Base-by-base conservation (phyloP, 2,888 invertebrate species). In the Pachliopta kotzebuea region DNA sequence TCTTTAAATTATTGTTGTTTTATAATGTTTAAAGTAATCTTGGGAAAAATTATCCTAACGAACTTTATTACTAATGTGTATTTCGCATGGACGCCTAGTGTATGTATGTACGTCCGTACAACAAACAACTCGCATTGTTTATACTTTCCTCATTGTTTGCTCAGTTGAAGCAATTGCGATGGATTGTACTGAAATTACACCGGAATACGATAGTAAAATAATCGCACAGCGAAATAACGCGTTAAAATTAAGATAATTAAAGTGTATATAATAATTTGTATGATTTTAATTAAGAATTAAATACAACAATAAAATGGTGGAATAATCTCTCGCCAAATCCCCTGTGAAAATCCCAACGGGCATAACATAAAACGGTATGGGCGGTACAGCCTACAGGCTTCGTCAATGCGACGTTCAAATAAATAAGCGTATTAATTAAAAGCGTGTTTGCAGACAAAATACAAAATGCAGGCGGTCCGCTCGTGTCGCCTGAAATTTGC, bases 361-460 rank as follows among this genome's bases (percentile, higher is more conserved):
- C 57, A 57, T 65, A 65, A 61, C 57, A 65, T 60, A 65, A 53
- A 61, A 26, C 60, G 61, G 56, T 65, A 72, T 70, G 68, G 71
- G 69, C 69, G 70, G 66, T 69, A 65, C 62, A 53, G 67, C 66
- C 69, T 69, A 63, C 66, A 56, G 70, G 70, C 65, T 65, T 67
- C 70, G 66, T 71, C 73, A 73, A 71, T 70, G 69, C 71, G 63
- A 62, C 61, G 65, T 68, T 68, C 74, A 77, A 79, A 84, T 79
- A 83, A 84, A 84, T 84, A 81, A 81, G 79, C 72, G 81, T 79
- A 85, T 86, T 87, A 86, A 86, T 87, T 86, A 86, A 86, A 85
- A 85, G 80, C 79, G 74, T 84, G 85, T 86, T 85, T 78, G 76
- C 76, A 79, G 81, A 81, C 84, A 81, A 81, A 80, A 83, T 79